Evolutionary conservation across 2,888 invertebrate species (phyloP).

Genomic region (Caenorhabditis becei): DNA sequence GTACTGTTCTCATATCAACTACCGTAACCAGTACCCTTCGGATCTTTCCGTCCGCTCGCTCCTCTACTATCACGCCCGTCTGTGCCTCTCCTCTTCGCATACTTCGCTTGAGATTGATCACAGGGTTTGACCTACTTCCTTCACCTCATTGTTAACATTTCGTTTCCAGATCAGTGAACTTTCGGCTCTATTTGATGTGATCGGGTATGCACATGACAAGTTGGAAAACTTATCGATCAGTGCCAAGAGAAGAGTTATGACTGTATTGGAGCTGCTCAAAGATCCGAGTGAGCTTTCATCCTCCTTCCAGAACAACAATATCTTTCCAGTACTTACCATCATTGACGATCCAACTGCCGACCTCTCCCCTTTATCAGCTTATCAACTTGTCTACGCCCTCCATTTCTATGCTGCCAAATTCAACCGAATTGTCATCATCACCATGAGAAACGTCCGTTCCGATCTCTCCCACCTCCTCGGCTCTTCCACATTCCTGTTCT

Average conservation of each 20-base stretch:
- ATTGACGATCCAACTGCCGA: constrained; percentile 94
- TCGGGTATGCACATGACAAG: constrained; percentile 89
- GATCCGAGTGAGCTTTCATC: constrained; percentile 88
- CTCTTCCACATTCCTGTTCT: constrained; percentile 91
- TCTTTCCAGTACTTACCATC: constrained; percentile 72
- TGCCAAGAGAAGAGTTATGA: constrained; percentile 91
- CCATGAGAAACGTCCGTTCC: constrained; percentile 93
- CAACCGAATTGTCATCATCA: constrained; percentile 91
- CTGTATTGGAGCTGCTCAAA: constrained; percentile 93
- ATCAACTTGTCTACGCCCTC: constrained; percentile 93
- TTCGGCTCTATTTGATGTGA: constrained; percentile 93
- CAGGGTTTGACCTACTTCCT: constrained; percentile 56
- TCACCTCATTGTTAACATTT: constrained; percentile 2
- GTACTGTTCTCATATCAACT: constrained; percentile 70
- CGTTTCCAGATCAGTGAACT: constrained; percentile 86
- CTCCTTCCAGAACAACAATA: background rate
- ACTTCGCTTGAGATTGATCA: constrained; percentile 62
- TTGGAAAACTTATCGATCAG: constrained; percentile 91
- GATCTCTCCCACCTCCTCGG: constrained; percentile 97
- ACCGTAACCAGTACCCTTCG: constrained; percentile 60
- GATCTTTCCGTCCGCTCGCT: constrained; percentile 64
- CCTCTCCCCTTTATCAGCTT: constrained; percentile 94
- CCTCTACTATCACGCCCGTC: constrained; percentile 70
- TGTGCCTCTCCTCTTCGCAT: constrained; percentile 61
- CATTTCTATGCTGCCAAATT: constrained; percentile 92